A percentile compares a stretch with the other conserved stretches of the same genome.
phyloP scores from a whole-genome alignment of 1,140 invertebrate species.

The Leptopilina boulardi region DNA sequence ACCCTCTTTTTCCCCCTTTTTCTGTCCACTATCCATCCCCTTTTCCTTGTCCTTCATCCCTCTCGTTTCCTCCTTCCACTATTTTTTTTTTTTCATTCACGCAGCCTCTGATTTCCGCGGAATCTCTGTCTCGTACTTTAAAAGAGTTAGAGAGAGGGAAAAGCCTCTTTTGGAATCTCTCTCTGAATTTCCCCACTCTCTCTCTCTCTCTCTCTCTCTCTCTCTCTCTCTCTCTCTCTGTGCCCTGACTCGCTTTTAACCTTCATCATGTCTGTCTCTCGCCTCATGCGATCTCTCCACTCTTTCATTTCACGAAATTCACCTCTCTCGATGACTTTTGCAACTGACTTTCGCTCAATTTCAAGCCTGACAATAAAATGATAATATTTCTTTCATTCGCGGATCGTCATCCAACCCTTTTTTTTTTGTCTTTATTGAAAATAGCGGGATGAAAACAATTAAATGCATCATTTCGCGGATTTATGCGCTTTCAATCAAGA shows the following conservation, averaged over 20 bases:
- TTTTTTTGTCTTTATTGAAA: neutral
- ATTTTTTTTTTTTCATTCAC: slow-evolving; percentile 37
- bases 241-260: neutral
- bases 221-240: neutral
- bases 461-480: neutral
- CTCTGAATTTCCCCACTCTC: slow-evolving; percentile 32
- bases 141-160: neutral
- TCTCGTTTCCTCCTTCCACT: slow-evolving; percentile 32
- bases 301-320: slow-evolving; percentile 51
- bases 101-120: slow-evolving; percentile 49
- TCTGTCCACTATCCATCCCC: slow-evolving; percentile 38
- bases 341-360: slow-evolving; percentile 22
- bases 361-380: slow-evolving; percentile 23
- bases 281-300: slow-evolving; percentile 46
- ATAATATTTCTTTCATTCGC: slow-evolving; percentile 29
- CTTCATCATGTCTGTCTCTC: slow-evolving; percentile 37
- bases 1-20: slow-evolving; percentile 58
- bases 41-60: slow-evolving; percentile 37
- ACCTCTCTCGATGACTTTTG: slow-evolving; percentile 36
- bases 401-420: neutral
- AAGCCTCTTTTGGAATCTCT: neutral
- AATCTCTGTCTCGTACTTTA: slow-evolving; percentile 47
- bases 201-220: slow-evolving; percentile 41
- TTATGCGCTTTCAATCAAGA: slow-evolving; percentile 1
- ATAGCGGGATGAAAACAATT: neutral